These are phyloP conservation scores for Scomberomorus guttatus DNA, from an alignment of 2,797 vertebrate species.

Conservation along the genomic window DNA sequence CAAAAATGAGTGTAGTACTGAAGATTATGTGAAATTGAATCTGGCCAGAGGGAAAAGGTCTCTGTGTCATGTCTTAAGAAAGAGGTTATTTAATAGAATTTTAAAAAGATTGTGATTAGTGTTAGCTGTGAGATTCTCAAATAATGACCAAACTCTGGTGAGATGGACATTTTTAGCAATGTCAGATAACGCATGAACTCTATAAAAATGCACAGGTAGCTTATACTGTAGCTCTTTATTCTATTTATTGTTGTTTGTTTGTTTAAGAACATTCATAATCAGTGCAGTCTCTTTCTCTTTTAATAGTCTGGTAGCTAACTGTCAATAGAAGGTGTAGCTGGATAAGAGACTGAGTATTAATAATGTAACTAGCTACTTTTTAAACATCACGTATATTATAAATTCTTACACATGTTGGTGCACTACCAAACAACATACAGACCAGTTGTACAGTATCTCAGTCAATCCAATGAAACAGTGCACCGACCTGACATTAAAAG, in stretches of 20 bases:
- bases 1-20: neutral
- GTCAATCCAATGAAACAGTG: slow-evolving; percentile 2
- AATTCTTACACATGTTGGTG: neutral
- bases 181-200: neutral
- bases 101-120: neutral
- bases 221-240: neutral
- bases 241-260: neutral
- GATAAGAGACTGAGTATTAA: neutral
- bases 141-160: neutral
- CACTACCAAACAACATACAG: neutral
- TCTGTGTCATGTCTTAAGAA: neutral
- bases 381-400: neutral
- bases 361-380: neutral
- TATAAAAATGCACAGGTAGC: neutral
- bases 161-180: no score
- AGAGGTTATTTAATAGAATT: neutral
- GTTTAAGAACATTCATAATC: neutral
- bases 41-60: no score
- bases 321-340: neutral
- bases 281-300: neutral
- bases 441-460: slow-evolving; percentile 20
- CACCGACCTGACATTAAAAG: slow-evolving; percentile 26
- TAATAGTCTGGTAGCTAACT: neutral
- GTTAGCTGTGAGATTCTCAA: neutral
- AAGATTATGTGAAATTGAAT: neutral